Percentiles rank a stretch among this genome's conserved stretches.
Conservation (phyloP, 2,113 vertebrate genomes). For the Chamaea fasciata region DNA sequence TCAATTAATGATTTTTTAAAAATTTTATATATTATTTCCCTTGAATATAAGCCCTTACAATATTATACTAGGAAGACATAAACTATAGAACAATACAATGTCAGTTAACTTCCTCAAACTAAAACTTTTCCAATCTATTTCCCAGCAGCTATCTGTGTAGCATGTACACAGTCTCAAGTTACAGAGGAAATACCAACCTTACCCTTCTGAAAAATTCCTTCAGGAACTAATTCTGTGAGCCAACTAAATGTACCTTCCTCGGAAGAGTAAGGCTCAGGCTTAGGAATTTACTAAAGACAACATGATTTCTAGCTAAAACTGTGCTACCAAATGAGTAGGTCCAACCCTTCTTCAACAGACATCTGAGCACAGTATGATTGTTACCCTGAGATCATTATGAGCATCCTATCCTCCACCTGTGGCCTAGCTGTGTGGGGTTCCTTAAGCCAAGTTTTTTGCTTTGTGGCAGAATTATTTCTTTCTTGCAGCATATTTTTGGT, state of each 20-base stretch:
- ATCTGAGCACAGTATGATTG: rapidly evolving
- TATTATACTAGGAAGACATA: background rate
- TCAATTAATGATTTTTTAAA: background rate
- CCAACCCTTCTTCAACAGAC: background rate
- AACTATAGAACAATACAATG: background rate
- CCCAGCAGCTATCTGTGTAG: background rate
- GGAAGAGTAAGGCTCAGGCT: background rate
- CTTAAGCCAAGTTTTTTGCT: background rate
- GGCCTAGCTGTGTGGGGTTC: background rate
- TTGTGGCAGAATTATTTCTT: background rate
- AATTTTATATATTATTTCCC: background rate
- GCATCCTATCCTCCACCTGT: background rate
- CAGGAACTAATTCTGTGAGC: background rate
- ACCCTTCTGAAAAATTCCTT: background rate
- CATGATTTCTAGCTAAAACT: background rate
- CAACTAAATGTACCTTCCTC: background rate
- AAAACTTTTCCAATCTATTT: background rate
- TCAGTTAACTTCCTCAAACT: background rate
- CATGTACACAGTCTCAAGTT: background rate
- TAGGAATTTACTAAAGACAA: background rate
- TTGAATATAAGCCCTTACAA: background rate
- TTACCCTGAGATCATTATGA: background rate
- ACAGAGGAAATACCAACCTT: background rate
- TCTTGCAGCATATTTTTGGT: background rate
- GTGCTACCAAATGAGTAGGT: background rate